These are phyloP conservation scores for Caenorhabditis inopinata DNA, from an alignment of 1,140 invertebrate genomes.

Conservation along the genomic window DNA sequence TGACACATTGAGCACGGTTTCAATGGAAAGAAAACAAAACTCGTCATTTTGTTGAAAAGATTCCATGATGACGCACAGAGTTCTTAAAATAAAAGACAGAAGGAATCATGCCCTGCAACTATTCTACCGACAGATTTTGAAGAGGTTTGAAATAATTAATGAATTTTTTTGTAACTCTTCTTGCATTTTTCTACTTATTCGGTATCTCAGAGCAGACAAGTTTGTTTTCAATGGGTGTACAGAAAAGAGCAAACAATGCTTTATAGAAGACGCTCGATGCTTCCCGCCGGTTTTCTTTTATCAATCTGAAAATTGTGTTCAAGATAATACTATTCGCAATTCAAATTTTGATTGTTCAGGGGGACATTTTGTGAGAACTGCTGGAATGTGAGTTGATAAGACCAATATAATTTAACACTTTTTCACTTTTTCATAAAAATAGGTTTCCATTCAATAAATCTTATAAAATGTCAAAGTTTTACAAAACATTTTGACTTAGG, in stretches of 20 bases:
- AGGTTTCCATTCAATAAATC: no score
- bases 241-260: neutral
- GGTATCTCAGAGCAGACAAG: neutral
- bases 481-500: no score
- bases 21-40: neutral
- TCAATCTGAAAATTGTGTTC: neutral
- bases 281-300: neutral
- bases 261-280: neutral
- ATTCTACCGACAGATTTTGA: no score
- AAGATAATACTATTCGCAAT: neutral
- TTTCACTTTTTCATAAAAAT: no score
- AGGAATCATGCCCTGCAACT: no score
- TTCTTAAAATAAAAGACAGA: neutral
- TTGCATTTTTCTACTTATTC: neutral
- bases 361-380: slow-evolving; percentile 15
- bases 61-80: neutral
- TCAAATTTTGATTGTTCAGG: neutral
- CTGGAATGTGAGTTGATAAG: neutral
- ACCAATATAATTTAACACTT: no score
- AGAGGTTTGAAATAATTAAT: no score
- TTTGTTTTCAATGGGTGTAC: neutral
- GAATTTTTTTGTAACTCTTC: no score
- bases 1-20: neutral
- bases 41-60: slow-evolving; percentile 15
- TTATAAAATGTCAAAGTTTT: no score